phyloP scores from a whole-genome alignment of 1,140 invertebrate species.

The Neocloeon triangulifer region DNA sequence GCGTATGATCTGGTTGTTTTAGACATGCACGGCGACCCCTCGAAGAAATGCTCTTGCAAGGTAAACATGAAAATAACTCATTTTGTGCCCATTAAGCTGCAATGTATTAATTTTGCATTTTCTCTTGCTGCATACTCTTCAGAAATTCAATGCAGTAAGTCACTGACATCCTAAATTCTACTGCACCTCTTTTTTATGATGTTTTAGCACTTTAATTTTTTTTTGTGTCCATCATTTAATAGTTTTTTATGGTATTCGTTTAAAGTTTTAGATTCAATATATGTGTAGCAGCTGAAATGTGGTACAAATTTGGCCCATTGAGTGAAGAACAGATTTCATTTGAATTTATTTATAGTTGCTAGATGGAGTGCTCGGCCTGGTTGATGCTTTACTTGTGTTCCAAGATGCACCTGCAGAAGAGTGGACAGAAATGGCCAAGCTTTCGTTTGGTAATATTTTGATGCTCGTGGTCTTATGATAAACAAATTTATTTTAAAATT shows the following conservation, averaged over 20 bases:
- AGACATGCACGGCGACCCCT: conserved; percentile 22
- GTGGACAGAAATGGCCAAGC: conserved; percentile 32
- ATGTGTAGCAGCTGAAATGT: too few relatives aligned
- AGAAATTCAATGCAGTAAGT: too few relatives aligned
- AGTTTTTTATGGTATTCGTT: too few relatives aligned
- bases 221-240: too few relatives aligned
- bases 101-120: not conserved
- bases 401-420: conserved; percentile 23
- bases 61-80: conserved; percentile 4
- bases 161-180: too few relatives aligned
- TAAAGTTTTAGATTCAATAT: too few relatives aligned
- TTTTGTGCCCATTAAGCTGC: not conserved
- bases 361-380: conserved; percentile 27
- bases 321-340: too few relatives aligned
- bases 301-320: too few relatives aligned
- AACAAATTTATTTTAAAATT: conserved; percentile 9
- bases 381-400: conserved; percentile 28
- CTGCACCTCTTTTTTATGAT: too few relatives aligned
- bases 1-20: conserved; percentile 31
- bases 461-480: not conserved
- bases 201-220: too few relatives aligned
- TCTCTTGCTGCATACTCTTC: too few relatives aligned
- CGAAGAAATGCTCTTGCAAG: conserved; percentile 23
- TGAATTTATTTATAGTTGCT: conserved; percentile 19
- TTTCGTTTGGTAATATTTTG: conserved; percentile 17